Evolutionary conservation across 2,888 invertebrate genomes (phyloP).

Genomic region (Adelphocoris suturalis): DNA sequence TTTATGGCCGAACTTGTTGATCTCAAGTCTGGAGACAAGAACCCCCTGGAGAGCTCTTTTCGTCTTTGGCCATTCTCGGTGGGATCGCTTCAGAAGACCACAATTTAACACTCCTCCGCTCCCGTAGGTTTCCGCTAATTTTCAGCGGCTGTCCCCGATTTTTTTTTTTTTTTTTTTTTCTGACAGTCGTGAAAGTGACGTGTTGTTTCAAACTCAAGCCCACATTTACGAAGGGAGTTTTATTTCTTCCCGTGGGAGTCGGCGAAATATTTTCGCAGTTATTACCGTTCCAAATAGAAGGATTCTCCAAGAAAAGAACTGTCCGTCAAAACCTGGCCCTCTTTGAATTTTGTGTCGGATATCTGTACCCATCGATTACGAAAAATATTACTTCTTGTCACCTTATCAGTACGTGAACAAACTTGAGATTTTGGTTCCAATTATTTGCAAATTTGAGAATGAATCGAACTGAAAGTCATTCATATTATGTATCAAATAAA

Average conservation of each 20-base stretch:
- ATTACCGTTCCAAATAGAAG: not conserved
- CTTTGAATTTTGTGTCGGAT: not conserved
- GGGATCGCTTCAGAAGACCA: not conserved
- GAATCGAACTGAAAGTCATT: too few relatives aligned
- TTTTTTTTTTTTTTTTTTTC: not conserved
- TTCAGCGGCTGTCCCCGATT: not conserved
- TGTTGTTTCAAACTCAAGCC: conserved; percentile 25
- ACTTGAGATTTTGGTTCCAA: too few relatives aligned
- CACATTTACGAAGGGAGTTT: conserved; percentile 12
- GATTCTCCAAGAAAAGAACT: not conserved
- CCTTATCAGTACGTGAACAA: too few relatives aligned
- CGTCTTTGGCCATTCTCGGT: not conserved
- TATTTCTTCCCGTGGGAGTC: conserved; percentile 39
- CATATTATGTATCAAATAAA: too few relatives aligned
- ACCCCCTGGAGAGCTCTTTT: conserved; percentile 7
- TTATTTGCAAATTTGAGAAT: too few relatives aligned
- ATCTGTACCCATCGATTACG: too few relatives aligned
- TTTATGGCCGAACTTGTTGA: conserved; percentile 41
- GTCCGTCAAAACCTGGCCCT: not conserved
- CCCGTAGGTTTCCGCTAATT: conserved; percentile 33
- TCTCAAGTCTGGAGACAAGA: not conserved
- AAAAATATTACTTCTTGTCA: too few relatives aligned
- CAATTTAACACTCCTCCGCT: not conserved
- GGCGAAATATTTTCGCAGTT: conserved; percentile 36
- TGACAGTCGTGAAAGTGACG: not conserved